A percentile compares a stretch with the other conserved stretches of the same genome.
phyloP scores from a whole-genome alignment of 2,797 vertebrate species.

The Ptychobarbus kaznakovi region DNA sequence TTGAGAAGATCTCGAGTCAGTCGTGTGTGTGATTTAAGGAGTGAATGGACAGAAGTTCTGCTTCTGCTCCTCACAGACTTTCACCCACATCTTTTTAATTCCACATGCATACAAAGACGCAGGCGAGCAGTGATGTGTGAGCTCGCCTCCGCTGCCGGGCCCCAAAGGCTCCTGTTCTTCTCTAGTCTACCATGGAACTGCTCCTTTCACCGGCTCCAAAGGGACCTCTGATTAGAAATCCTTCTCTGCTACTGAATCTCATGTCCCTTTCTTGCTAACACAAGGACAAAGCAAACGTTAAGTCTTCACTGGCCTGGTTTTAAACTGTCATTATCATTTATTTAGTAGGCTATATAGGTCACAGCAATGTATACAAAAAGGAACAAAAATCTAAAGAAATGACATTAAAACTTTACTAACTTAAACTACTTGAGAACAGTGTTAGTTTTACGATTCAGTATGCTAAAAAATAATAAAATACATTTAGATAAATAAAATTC shows the following conservation, averaged over 20 bases:
- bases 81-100: slow-evolving; percentile 56
- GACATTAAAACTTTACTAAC: too few relatives aligned
- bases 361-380: not conserved
- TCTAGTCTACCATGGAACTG: slow-evolving; percentile 58
- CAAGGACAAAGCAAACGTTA: slow-evolving; percentile 48
- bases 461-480: not conserved
- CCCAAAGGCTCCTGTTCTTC: slow-evolving; percentile 56
- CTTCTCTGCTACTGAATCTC: slow-evolving; percentile 38
- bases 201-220: slow-evolving; percentile 53
- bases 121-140: slow-evolving; percentile 54
- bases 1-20: not conserved
- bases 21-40: slow-evolving; percentile 34
- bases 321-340: slow-evolving; percentile 9
- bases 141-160: slow-evolving; percentile 38
- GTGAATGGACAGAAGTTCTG: slow-evolving; percentile 31
- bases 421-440: not conserved
- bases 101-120: slow-evolving; percentile 44
- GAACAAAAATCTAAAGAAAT: not conserved
- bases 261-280: slow-evolving; percentile 14
- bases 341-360: not conserved
- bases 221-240: slow-evolving; percentile 57
- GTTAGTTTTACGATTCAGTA: not conserved
- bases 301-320: slow-evolving; percentile 5
- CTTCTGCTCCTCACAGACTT: slow-evolving; percentile 52
- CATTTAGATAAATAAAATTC: not conserved